A percentile compares a stretch with the other conserved stretches of the same genome.
These are phyloP conservation scores for Leptocoma aspasia DNA, from an alignment of 2,113 vertebrate species.

Conservation along the genomic window DNA sequence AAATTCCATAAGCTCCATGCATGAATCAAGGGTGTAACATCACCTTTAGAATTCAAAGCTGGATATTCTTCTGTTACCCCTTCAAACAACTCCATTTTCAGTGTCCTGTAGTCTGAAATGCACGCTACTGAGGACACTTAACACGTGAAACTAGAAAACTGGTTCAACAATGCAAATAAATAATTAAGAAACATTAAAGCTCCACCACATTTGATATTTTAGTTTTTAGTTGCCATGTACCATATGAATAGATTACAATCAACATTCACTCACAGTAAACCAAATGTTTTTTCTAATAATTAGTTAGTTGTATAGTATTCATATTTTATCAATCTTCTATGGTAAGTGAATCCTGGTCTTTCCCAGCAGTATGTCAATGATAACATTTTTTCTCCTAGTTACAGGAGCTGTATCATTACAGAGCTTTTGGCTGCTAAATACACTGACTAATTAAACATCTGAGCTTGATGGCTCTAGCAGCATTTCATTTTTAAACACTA, in stretches of 20 bases:
- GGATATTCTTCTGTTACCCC: background rate
- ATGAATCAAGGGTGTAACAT: background rate
- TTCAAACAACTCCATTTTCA: background rate
- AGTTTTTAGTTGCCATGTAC: background rate
- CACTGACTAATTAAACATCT: background rate
- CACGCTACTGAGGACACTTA: background rate
- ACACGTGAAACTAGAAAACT: background rate
- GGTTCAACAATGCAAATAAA: background rate
- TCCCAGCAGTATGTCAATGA: background rate
- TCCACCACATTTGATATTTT: background rate
- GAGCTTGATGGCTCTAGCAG: background rate
- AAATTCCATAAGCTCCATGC: background rate
- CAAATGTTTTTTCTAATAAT: background rate
- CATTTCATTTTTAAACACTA: background rate
- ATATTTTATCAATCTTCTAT: background rate
- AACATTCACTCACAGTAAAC: background rate
- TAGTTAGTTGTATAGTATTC: background rate
- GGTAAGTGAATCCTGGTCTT: background rate
- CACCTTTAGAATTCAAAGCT: background rate
- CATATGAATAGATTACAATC: background rate
- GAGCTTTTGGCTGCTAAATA: background rate
- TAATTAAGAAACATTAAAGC: background rate
- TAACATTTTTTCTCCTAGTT: background rate
- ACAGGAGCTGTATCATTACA: background rate
- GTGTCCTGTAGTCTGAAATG: background rate